phyloP scores from a whole-genome alignment of 2,797 vertebrate genomes.

The Myotis pilosus region DNA sequence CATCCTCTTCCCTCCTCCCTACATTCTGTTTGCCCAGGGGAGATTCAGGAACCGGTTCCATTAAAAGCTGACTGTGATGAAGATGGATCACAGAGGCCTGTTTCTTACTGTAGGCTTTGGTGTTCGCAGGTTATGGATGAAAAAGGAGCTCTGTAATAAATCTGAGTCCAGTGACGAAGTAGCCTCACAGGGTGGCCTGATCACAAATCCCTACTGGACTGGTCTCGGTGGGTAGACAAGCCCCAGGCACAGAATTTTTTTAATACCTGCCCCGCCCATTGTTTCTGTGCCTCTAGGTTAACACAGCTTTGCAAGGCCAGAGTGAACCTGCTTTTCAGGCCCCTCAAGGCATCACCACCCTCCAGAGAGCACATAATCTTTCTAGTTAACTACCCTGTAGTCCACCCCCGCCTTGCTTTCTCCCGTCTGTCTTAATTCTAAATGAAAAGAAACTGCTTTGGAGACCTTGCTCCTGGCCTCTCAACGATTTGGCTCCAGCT shows the following conservation, averaged over 20 bases:
- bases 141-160: background rate
- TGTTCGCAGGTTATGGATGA: background rate
- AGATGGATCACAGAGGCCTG: too few species aligned
- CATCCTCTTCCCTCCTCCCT: too few species aligned
- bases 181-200: background rate
- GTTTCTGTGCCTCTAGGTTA: too few species aligned
- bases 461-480: background rate
- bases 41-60: too few species aligned
- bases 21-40: too few species aligned
- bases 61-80: too few species aligned
- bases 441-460: background rate
- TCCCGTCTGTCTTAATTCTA: too few species aligned
- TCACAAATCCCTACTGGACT: background rate
- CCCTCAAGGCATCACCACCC: background rate
- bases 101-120: background rate
- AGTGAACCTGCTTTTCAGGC: background rate
- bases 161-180: too few species aligned
- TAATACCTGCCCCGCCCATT: too few species aligned
- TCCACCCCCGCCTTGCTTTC: background rate
- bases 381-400: background rate
- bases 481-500: background rate
- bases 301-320: background rate
- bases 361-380: background rate
- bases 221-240: too few species aligned
- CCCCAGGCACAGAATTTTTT: background rate